Base-by-base conservation (phyloP, 2,113 vertebrate genomes). In the Uropsilus gracilis region DNA sequence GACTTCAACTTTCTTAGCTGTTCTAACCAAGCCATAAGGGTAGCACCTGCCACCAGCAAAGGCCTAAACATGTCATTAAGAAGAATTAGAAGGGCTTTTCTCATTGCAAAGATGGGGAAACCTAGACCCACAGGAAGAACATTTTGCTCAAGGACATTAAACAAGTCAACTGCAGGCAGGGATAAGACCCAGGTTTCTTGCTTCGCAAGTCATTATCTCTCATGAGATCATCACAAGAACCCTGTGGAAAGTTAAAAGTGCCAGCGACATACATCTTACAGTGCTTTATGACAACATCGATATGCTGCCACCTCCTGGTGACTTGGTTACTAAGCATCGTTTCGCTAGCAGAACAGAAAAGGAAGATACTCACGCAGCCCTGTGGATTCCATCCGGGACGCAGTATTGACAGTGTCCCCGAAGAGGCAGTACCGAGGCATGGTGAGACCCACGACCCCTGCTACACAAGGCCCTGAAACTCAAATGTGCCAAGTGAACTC, bases 341-440 rank as follows among this genome's bases (percentile, higher is more conserved):
- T 80, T 53, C 68, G 34, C 69, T 2, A 50, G 32, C 28, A 26
- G 81, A 37, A 30, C 1, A 57, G 88, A 53, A 69, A n/a, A 3
- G 20, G 0, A n/a, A 80, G 32, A 24, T 26, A 99, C 99, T 98
- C 96, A 99, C 98, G 98, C 97, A 99, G 97, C 71, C 99, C 99
- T 0, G 99, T 99, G 97, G 99, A 99, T 98, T 99, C 99, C 99
- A 99, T 99, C 75, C 98, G 97, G 32, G 99, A 99, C 0, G 99
- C 98, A 0, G 99, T 99, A 98, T 99, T 99, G 92, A 99, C 99
- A 0, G 99, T 99, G 97, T 99, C 99, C 86, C 99, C 99, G 14
- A 99, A 99, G 96, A 99, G 99, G 98, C 99, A 99, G 96, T 99
- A 99, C 44, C 98, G 98, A n/a, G 99, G 99, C 99, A 99, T 99